phyloP scores from a whole-genome alignment of 2,888 invertebrate genomes.

The Apomyelois bistriatella region DNA sequence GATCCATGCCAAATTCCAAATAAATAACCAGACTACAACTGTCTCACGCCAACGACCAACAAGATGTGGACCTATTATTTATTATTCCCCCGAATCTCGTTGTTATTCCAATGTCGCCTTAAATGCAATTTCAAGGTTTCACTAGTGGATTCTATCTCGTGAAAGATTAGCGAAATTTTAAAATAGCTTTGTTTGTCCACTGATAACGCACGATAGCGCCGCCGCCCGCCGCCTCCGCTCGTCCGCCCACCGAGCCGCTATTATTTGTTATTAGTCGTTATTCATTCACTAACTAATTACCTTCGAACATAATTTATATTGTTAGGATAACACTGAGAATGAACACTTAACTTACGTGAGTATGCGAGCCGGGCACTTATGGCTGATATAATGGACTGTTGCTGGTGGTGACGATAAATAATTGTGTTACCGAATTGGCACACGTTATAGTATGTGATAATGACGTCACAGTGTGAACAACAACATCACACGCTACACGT shows the following conservation, averaged over 20 bases:
- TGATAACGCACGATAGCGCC: constrained; percentile 44
- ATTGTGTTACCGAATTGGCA: neutral
- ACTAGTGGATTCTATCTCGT: constrained; percentile 35
- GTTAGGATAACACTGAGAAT: constrained; percentile 3
- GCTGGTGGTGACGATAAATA: neutral
- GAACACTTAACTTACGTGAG: constrained; percentile 14
- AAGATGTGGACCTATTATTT: constrained; percentile 39
- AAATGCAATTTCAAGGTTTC: constrained; percentile 61
- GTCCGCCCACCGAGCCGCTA: constrained; percentile 17
- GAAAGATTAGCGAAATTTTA: constrained; percentile 42
- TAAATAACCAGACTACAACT: constrained; percentile 23
- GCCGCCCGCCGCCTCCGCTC: constrained; percentile 27
- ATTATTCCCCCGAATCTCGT: constrained; percentile 48
- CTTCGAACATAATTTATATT: constrained; percentile 12
- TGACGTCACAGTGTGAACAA: neutral
- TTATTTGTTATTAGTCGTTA: constrained; percentile 26
- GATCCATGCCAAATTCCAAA: constrained; percentile 28
- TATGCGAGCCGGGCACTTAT: neutral
- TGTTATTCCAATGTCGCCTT: constrained; percentile 57
- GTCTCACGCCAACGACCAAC: constrained; percentile 20
- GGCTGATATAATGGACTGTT: neutral
- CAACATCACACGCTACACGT: constrained; percentile 1
- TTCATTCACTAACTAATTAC: constrained; percentile 28
- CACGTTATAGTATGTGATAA: neutral
- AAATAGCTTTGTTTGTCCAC: constrained; percentile 48